phyloP scores from a whole-genome alignment of 2,888 invertebrate species.

The Brenthis daphne region DNA sequence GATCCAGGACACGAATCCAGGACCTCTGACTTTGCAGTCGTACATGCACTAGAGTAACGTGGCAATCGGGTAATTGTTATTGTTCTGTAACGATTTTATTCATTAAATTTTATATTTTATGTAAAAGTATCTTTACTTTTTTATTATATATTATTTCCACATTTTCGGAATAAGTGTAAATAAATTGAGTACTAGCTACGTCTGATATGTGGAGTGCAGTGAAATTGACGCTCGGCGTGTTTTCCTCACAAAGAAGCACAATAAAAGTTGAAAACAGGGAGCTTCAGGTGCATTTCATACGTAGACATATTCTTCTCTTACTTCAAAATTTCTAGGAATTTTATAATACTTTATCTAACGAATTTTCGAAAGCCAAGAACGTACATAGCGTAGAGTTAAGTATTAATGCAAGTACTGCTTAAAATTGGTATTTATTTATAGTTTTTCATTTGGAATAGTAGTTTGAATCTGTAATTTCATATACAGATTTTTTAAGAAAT shows the following conservation, averaged over 20 bases:
- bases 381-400: too few relatives aligned
- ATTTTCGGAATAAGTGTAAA: slow-evolving; percentile 21
- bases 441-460: too few relatives aligned
- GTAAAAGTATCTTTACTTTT: too few relatives aligned
- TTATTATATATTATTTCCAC: not conserved
- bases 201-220: slow-evolving; percentile 19
- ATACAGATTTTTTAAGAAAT: too few relatives aligned
- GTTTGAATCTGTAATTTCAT: too few relatives aligned
- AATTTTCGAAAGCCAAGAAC: not conserved
- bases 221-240: slow-evolving; percentile 15
- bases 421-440: too few relatives aligned
- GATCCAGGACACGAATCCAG: too few relatives aligned
- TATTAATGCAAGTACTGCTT: too few relatives aligned
- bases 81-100: too few relatives aligned
- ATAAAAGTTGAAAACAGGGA: slow-evolving; percentile 16
- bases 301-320: slow-evolving; percentile 8
- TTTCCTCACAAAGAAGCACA: slow-evolving; percentile 14
- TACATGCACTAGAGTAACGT: too few relatives aligned
- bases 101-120: not conserved
- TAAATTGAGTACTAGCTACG: slow-evolving; percentile 14
- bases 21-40: too few relatives aligned
- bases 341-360: not conserved
- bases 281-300: slow-evolving; percentile 1
- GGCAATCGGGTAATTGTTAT: too few relatives aligned
- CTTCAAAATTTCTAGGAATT: not conserved